These are phyloP conservation scores for Cephus rjabovi DNA, from an alignment of 2,888 invertebrate species.

Conservation along the genomic window DNA sequence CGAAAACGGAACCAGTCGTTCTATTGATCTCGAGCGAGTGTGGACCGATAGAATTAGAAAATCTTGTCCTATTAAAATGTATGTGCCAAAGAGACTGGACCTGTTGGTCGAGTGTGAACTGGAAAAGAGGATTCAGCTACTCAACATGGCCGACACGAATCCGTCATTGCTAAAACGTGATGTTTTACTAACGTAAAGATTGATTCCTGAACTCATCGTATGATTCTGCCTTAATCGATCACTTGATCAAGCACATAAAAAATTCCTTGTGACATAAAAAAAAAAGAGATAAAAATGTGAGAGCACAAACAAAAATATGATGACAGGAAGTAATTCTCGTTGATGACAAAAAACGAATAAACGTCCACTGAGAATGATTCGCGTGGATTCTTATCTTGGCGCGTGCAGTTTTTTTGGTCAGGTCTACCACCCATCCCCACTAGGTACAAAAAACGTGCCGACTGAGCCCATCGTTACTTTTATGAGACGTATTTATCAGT, in stretches of 20 bases:
- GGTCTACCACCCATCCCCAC: neutral
- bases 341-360: neutral
- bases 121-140: neutral
- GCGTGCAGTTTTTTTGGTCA: neutral
- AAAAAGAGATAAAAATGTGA: neutral
- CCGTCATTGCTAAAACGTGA: neutral
- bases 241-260: neutral
- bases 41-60: neutral
- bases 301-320: neutral
- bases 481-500: constrained; percentile 2
- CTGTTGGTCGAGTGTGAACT: neutral
- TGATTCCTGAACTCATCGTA: neutral
- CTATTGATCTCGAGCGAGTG: neutral
- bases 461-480: neutral
- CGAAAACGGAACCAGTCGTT: neutral
- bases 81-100: neutral
- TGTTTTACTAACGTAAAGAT: neutral
- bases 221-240: neutral
- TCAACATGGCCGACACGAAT: neutral
- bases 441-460: neutral
- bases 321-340: neutral
- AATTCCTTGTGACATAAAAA: neutral
- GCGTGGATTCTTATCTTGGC: neutral
- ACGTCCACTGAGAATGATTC: neutral
- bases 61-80: neutral